Conservation (phyloP, 2,113 vertebrate genomes). For the Daphoenositta chrysoptera region DNA sequence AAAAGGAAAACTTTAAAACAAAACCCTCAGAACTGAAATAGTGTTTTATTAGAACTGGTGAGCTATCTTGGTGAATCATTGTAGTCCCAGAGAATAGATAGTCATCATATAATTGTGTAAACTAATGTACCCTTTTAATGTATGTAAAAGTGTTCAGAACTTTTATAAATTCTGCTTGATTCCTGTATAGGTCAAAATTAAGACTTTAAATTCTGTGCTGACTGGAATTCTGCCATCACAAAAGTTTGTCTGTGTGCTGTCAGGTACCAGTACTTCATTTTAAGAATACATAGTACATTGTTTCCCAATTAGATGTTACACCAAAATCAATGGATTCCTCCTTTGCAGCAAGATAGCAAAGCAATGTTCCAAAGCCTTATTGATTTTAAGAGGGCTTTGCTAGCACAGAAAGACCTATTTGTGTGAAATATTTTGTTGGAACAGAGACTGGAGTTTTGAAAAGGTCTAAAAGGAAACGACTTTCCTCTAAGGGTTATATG, state of each 20-base stretch:
- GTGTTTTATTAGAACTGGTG: background rate
- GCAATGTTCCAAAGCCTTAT: background rate
- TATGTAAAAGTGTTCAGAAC: background rate
- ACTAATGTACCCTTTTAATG: background rate
- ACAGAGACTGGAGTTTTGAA: background rate
- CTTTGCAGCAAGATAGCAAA: background rate
- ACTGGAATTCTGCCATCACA: background rate
- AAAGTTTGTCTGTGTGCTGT: background rate
- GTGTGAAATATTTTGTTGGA: background rate
- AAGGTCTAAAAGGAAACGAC: background rate
- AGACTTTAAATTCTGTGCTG: background rate
- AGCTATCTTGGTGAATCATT: background rate
- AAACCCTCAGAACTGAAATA: background rate
- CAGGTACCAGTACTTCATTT: background rate
- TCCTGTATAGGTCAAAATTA: background rate
- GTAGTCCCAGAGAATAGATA: background rate
- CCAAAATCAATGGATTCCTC: background rate
- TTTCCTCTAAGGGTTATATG: background rate
- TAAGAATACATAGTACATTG: background rate
- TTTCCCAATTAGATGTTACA: conserved; percentile 3
- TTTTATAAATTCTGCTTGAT: background rate
- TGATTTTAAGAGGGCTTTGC: conserved; percentile 5
- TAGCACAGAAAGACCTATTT: background rate
- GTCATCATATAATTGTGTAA: background rate
- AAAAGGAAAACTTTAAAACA: background rate